Base-by-base conservation (phyloP, 1,140 invertebrate species). In the Micrasema minimum region DNA sequence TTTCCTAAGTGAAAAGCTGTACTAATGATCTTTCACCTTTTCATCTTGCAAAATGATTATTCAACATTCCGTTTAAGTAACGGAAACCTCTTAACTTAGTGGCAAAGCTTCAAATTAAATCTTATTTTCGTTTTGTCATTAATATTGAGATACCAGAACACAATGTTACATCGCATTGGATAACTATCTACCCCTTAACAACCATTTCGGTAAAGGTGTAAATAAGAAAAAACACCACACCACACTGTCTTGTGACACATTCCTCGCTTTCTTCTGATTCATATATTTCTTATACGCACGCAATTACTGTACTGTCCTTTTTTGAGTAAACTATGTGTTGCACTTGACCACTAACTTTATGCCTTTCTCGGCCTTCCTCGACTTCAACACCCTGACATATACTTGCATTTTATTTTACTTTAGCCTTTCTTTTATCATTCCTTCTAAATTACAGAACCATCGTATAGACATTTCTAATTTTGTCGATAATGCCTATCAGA, bases 1-100 rank as follows among this genome's bases (percentile, higher is more conserved):
- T 48, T 53, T 66, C 35, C 46, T 14, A 53, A 66, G 65, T 53
- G 65, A 66, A 66, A n/a, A 53, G 5, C 37, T 35, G 14, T 66
- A 53, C 48, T 38, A 53, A 66, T 51, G 48, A 53, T 66, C 64
- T 66, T 66, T 66, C 35, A 66, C 65, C 64, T 66, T 66, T 41
- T 53, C 35, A 51, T 66, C 48, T 57, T 66, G 62, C 50, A 20
- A 66, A 66, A 66, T 66, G n/a, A 55, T 51, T 53, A 53, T 46
- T 20, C 11, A 41, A 53, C 46, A 53, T 53, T 66, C 26, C 48
- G 12, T 62, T 62, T 22, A 51, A 57, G 53, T 35, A 20, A 62
- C 38, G 59, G 16, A 45, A 62, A 46, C 38, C 38, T 43, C 38
- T 9, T 23, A 45, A 26, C 12, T 57, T 38, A 35, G 31, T 35